Percentiles rank a stretch among this genome's conserved stretches.
phyloP scores from a whole-genome alignment of 2,888 invertebrate species.

The Alcis repandata region DNA sequence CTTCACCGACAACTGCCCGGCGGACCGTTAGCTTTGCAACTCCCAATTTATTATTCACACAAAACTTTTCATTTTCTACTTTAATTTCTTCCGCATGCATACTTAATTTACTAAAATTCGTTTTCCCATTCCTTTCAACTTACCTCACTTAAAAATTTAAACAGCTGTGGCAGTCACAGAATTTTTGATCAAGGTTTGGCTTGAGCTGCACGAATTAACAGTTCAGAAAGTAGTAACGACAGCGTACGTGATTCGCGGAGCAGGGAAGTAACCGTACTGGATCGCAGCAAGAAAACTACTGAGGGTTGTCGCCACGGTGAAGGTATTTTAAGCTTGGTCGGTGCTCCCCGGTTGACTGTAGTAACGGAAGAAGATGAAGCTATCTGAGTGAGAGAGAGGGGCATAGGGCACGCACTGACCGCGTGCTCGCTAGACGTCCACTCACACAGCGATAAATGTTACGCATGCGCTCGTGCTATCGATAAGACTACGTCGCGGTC shows the following conservation, averaged over 20 bases:
- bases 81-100: slow-evolving; percentile 46
- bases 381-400: slow-evolving; percentile 68
- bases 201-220: slow-evolving; percentile 66
- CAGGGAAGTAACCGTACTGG: slow-evolving; percentile 60
- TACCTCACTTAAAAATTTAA: slow-evolving; percentile 64
- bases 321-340: slow-evolving; percentile 81
- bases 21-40: slow-evolving; percentile 53
- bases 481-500: slow-evolving; percentile 71
- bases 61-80: slow-evolving; percentile 37
- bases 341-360: slow-evolving; percentile 69
- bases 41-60: slow-evolving; percentile 35
- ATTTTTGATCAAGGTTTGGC: slow-evolving; percentile 52
- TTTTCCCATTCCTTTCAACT: slow-evolving; percentile 53
- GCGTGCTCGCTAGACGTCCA: slow-evolving; percentile 77
- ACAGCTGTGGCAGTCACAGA: slow-evolving; percentile 55
- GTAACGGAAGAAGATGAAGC: slow-evolving; percentile 61
- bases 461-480: slow-evolving; percentile 78
- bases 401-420: slow-evolving; percentile 72
- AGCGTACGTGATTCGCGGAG: slow-evolving; percentile 61
- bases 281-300: slow-evolving; percentile 77
- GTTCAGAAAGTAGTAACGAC: slow-evolving; percentile 70
- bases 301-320: slow-evolving; percentile 70
- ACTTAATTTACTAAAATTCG: slow-evolving; percentile 25
- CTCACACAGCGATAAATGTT: slow-evolving; percentile 70
- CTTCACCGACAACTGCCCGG: slow-evolving; percentile 49